Conservation (phyloP, 2,888 invertebrate species). For the Parthenolecanium corni region DNA sequence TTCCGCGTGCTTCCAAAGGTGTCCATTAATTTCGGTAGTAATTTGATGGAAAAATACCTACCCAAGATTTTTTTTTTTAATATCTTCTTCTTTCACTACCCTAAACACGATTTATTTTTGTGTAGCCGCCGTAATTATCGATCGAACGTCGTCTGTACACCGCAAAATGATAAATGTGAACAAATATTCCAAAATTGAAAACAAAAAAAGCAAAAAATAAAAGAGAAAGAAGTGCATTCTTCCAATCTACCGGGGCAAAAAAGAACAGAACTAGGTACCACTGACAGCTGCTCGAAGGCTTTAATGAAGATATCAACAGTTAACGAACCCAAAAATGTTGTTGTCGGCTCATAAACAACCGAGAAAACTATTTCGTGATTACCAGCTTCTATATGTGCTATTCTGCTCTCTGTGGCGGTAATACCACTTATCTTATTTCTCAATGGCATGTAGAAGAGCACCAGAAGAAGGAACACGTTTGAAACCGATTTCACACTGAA, state of each 20-base stretch:
- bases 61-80: too few species aligned
- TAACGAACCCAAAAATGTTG: slow-evolving; percentile 28
- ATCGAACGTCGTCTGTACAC: too few species aligned
- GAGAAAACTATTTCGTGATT: slow-evolving; percentile 27
- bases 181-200: too few species aligned
- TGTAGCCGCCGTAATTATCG: too few species aligned
- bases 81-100: too few species aligned
- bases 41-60: too few species aligned
- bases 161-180: too few species aligned
- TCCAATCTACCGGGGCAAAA: background rate
- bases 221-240: background rate
- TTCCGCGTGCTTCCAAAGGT: too few species aligned
- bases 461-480: background rate
- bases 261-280: slow-evolving; percentile 11
- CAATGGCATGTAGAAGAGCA: background rate
- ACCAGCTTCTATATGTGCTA: slow-evolving; percentile 3
- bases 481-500: slow-evolving; percentile 1
- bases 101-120: too few species aligned
- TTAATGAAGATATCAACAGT: slow-evolving; percentile 28
- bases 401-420: background rate
- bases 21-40: too few species aligned
- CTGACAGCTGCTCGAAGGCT: slow-evolving; percentile 25
- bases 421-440: background rate
- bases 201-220: background rate
- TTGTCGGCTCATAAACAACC: slow-evolving; percentile 27